Base-by-base conservation (phyloP, 2,888 invertebrate genomes). In the Entomobrya proxima region DNA sequence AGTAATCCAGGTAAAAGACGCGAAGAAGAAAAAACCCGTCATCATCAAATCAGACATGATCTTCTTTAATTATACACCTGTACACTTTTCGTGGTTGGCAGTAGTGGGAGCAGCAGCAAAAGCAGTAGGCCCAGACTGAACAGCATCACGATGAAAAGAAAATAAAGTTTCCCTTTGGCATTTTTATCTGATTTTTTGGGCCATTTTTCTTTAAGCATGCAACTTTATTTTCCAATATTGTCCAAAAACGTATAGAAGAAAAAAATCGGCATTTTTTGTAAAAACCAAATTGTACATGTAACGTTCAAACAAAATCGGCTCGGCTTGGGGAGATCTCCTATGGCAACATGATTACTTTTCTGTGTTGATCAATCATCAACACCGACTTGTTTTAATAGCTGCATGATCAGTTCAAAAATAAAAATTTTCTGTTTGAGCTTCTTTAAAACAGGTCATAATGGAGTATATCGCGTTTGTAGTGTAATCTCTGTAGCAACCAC, bases 11-110 rank as follows among this genome's bases (percentile, higher is more conserved):
- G n/a, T n/a, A n/a, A n/a, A n/a, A n/a, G n/a, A n/a, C n/a, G n/a
- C n/a, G n/a, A n/a, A n/a, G n/a, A n/a, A n/a, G n/a, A n/a, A n/a
- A n/a, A 83, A 83, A 83, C 83, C 83, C 83, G 83, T 83, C 83
- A 83, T 83, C 83, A 83, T 83, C 83, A 83, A 83, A 83, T 83
- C 83, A 83, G 77, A 76, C 83, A 83, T 83, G 77, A 83, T 76
- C 83, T 83, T 69, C 67, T 83, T 83, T 83, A 83, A 83, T 83
- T 83, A 83, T 81, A 78, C 58, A 67, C 55, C 69, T 83, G 77
- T 81, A 78, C 58, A 67, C 55, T 58, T 72, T 55, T 35, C 69
- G 15, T 40, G 58, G 35, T 18, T 13, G 18, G 11, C 18, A 52
- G 52, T 21, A 52, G 21, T 21, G n/a, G n/a, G 47, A n/a, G 47